These are phyloP conservation scores for Trichonephila clavata DNA, from an alignment of 1,140 invertebrate genomes.

Conservation along the genomic window DNA sequence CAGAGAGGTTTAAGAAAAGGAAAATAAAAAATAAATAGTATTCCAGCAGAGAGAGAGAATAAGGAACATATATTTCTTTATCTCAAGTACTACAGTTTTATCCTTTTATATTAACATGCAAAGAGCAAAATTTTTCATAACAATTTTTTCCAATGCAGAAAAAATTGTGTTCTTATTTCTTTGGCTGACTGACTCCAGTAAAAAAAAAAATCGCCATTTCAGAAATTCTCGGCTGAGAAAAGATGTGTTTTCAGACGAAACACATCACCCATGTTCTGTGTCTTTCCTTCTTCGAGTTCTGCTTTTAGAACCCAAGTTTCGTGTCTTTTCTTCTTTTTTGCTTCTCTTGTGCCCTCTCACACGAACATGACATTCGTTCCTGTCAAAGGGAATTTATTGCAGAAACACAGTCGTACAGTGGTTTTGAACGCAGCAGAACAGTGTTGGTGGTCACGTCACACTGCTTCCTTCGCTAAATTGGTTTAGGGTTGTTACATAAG, in stretches of 20 bases:
- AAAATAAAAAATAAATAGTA: no score
- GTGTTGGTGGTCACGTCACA: background rate
- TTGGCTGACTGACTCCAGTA: background rate
- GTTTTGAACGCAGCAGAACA: background rate
- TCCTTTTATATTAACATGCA: background rate
- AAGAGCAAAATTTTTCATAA: background rate
- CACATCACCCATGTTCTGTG: background rate
- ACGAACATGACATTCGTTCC: background rate
- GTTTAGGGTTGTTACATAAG: background rate
- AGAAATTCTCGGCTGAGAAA: background rate
- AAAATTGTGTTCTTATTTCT: background rate
- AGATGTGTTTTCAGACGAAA: background rate
- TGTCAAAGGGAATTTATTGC: constrained; percentile 20
- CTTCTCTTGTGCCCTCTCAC: background rate
- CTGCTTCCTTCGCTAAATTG: background rate
- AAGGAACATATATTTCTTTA: no score
- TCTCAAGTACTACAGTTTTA: no score
- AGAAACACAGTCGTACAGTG: background rate
- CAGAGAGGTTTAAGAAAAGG: no score
- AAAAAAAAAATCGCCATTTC: background rate
- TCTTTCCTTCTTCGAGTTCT: background rate
- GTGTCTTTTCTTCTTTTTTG: background rate
- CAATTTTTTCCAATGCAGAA: background rate
- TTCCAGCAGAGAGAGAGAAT: no score
- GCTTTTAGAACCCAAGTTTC: background rate